These are phyloP conservation scores for Anguilla marmorata DNA, from an alignment of 2,797 vertebrate genomes.

Conservation along the genomic window DNA sequence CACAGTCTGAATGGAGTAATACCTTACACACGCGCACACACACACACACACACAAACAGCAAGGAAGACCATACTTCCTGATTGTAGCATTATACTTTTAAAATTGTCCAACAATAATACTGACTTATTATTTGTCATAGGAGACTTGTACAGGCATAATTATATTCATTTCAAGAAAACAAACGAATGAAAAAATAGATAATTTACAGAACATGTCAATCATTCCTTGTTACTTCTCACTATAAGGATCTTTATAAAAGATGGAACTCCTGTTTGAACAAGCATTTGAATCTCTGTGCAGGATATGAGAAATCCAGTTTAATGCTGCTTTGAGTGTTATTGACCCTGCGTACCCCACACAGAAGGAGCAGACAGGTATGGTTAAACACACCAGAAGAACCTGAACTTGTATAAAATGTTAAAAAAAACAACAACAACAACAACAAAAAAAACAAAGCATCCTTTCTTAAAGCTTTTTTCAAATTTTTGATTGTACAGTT, in stretches of 20 bases:
- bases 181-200: neutral
- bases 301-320: conserved; percentile 11
- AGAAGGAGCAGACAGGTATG: neutral
- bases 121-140: conserved; percentile 4
- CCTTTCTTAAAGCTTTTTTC: conserved; percentile 22
- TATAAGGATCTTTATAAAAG: neutral
- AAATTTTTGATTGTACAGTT: conserved; percentile 13
- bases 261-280: neutral
- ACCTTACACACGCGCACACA: neutral
- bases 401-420: neutral
- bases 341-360: conserved; percentile 3
- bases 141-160: neutral
- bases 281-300: neutral
- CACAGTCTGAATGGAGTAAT: conserved; percentile 24
- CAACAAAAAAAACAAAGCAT: conserved; percentile 20
- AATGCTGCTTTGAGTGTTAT: conserved; percentile 19
- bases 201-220: conserved; percentile 7
- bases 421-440: neutral
- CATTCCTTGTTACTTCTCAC: neutral
- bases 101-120: conserved; percentile 23
- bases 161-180: conserved; percentile 8
- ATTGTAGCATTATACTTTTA: neutral
- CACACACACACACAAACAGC: conserved; percentile 5
- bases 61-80: neutral
- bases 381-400: neutral